Evolutionary conservation across 2,888 invertebrate genomes (phyloP).

Genomic region (Meliscaeva auricollis): DNA sequence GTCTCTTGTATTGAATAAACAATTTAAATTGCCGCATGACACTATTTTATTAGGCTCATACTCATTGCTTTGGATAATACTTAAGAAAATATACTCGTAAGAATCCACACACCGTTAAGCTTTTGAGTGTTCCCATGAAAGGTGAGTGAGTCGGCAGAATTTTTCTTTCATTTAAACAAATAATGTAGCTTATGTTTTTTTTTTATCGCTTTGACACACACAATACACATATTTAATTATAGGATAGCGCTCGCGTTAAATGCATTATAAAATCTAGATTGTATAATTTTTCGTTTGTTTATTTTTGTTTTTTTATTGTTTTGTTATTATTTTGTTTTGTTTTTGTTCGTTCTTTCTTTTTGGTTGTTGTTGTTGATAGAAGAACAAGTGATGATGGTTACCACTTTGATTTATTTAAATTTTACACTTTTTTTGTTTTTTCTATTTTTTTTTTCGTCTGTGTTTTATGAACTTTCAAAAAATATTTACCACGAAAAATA

Average conservation of each 20-base stretch:
- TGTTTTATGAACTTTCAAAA: background rate
- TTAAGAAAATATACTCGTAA: background rate
- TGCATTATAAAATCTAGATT: constrained; percentile 38
- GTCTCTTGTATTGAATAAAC: background rate
- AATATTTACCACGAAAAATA: too few relatives aligned
- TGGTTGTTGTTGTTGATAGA: background rate
- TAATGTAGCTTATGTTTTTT: background rate
- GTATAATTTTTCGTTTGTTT: constrained; percentile 66
- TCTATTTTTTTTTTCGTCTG: background rate
- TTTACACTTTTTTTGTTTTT: background rate
- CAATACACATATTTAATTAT: background rate
- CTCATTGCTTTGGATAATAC: constrained; percentile 28
- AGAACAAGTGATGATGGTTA: background rate
- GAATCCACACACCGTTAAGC: background rate
- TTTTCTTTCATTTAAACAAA: constrained; percentile 1
- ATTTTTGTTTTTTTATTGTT: constrained; percentile 35
- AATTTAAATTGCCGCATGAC: background rate
- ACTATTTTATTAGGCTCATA: background rate
- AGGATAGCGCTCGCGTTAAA: background rate
- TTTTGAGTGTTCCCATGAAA: constrained; percentile 27
- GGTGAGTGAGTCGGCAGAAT: constrained; percentile 59
- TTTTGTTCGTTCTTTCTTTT: background rate
- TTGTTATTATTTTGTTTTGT: constrained; percentile 24
- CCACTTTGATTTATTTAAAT: background rate
- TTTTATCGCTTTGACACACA: background rate